These are phyloP conservation scores for Malthinus flaveolus DNA, from an alignment of 2,888 invertebrate species.

Conservation along the genomic window DNA sequence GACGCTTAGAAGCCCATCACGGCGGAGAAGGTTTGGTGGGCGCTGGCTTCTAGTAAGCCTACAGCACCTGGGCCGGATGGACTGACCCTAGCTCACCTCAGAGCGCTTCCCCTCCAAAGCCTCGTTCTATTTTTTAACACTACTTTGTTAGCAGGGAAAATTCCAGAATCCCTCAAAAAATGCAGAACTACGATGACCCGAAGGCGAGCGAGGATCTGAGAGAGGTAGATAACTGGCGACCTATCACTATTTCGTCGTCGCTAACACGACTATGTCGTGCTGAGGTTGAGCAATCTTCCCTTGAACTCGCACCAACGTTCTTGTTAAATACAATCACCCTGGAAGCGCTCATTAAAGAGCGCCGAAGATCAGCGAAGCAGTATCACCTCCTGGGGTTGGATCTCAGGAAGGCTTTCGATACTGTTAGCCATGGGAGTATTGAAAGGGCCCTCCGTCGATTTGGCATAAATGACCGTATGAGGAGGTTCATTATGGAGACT, in stretches of 20 bases:
- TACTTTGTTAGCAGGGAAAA: neutral
- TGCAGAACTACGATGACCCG: no score
- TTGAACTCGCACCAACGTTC: neutral
- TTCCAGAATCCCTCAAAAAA: neutral
- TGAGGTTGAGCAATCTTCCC: neutral
- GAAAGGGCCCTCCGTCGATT: neutral
- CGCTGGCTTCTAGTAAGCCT: neutral
- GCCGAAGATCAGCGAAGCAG: neutral
- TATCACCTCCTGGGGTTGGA: neutral
- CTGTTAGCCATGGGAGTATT: neutral
- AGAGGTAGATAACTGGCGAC: neutral
- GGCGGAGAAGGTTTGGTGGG: neutral
- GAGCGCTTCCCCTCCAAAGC: neutral
- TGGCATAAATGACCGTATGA: neutral
- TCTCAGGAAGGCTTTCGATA: neutral
- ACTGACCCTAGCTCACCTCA: neutral
- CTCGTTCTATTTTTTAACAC: neutral
- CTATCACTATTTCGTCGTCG: neutral
- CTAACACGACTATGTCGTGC: neutral
- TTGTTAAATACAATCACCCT: neutral
- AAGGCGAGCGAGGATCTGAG: neutral
- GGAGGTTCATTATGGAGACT: neutral
- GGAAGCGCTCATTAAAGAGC: neutral
- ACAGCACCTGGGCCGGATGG: neutral
- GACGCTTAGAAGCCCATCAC: neutral